Evolutionary conservation across 2,797 vertebrate genomes (phyloP).

Genomic region (Stomatorhinus walkeri): DNA sequence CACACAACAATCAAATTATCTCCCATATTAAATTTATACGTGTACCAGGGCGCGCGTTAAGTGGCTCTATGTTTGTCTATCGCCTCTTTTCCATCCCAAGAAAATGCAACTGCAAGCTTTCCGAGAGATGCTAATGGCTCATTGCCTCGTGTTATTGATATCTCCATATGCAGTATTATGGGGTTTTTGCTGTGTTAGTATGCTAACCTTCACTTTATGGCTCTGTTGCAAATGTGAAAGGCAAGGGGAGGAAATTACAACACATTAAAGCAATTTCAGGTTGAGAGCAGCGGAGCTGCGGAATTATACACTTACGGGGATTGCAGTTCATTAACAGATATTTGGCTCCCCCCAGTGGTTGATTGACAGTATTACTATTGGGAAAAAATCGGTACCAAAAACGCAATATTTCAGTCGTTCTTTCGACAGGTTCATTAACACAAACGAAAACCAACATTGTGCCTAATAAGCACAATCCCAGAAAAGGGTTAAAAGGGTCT

Average conservation of each 20-base stretch:
- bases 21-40: slow-evolving; percentile 3
- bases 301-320: not conserved
- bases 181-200: not conserved
- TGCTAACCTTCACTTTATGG: not conserved
- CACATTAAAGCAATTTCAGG: not conserved
- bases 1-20: slow-evolving; percentile 3
- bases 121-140: not conserved
- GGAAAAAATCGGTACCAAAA: not conserved
- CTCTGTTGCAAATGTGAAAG: not conserved
- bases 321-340: not conserved
- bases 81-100: not conserved
- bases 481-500: not conserved
- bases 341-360: slow-evolving; percentile 24
- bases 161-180: not conserved
- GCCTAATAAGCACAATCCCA: not conserved
- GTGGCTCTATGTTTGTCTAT: not conserved
- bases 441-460: not conserved
- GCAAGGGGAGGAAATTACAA: not conserved
- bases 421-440: not conserved
- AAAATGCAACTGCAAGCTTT: slow-evolving; percentile 2
- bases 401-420: not conserved
- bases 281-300: not conserved
- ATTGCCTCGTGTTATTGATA: not conserved
- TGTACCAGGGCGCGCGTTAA: not conserved
- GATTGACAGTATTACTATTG: not conserved